These are phyloP conservation scores for Montipora cactus DNA, from an alignment of 64 coral and sea anemone genomes.

Conservation along the genomic window DNA sequence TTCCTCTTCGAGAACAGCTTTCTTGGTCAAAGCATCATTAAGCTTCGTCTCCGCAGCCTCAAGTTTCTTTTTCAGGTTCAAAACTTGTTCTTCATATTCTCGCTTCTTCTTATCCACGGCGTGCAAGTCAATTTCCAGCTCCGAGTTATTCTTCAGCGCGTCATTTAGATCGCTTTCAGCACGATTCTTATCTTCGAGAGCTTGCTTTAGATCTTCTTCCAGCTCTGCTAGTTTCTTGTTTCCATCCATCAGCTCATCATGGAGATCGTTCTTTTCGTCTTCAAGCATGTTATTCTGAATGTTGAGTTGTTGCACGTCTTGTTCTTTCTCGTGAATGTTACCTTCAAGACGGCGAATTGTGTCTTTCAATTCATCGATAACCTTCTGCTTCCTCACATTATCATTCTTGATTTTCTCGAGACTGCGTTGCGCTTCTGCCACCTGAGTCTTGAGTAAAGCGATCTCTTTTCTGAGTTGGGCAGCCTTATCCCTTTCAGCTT, in stretches of 20 bases:
- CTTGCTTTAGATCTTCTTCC: slow-evolving; percentile 74
- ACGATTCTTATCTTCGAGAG: slow-evolving; percentile 72
- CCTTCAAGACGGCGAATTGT: slow-evolving; percentile 83
- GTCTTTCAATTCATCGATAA: slow-evolving; percentile 88
- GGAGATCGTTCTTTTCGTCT: slow-evolving; percentile 89
- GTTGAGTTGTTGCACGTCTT: slow-evolving; percentile 82
- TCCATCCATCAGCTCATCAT: slow-evolving; percentile 78
- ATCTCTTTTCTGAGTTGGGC: slow-evolving; percentile 89
- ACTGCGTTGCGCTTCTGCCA: slow-evolving; percentile 83
- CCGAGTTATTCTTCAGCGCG: slow-evolving; percentile 74
- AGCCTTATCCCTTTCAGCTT: slow-evolving; percentile 86
- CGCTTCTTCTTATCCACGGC: slow-evolving; percentile 80
- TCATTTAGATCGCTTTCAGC: slow-evolving; percentile 75
- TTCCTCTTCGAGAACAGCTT: slow-evolving; percentile 85
- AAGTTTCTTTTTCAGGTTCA: slow-evolving; percentile 72
- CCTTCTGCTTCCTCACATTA: slow-evolving; percentile 88
- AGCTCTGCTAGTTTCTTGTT: slow-evolving; percentile 76
- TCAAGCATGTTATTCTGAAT: slow-evolving; percentile 91
- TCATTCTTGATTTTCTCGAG: slow-evolving; percentile 85
- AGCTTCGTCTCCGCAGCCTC: slow-evolving; percentile 72
- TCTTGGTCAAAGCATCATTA: slow-evolving; percentile 72
- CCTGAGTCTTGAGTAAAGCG: slow-evolving; percentile 58
- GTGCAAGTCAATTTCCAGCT: slow-evolving; percentile 78
- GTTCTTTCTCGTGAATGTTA: slow-evolving; percentile 83
- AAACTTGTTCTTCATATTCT: slow-evolving; percentile 79